Evolutionary conservation across 1,140 invertebrate species (phyloP), one percentile per base, ranked within the genome.

Genomic region (Matsumurasca onukii): DNA sequence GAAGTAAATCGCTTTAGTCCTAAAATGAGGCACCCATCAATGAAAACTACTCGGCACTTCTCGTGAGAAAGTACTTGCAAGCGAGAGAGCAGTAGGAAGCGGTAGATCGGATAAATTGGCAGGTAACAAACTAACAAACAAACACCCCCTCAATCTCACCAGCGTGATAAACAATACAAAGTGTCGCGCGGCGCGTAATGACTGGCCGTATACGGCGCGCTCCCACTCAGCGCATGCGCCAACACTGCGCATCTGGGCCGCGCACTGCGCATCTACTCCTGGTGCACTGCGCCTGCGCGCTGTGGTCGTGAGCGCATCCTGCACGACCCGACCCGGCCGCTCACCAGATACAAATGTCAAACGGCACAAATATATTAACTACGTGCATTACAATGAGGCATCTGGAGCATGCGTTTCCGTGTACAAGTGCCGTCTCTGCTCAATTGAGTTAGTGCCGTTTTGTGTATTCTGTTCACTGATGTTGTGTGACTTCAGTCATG

Each of bases 301-400:
- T n/a, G 17, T 17, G 34, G 34, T 39, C 34, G 34, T 39, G 34
- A 39, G 34, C 34, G 34, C 34, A 39, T 39, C 34, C 34, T 9
- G 34, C 17, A 59, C 55, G 55, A 59, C 25, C 13, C 55, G 55
- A 59, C 55, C 55, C 55, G 17, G 49, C n/a, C n/a, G n/a, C n/a
- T 39, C 34, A 39, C 55, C 5, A 59, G 55, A 59, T 59, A 59
- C 55, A 59, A 59, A 59, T 59, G 55, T 59, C 55, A 59, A 59
- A 59, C 55, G 55, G 55, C 55, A 59, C 55, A 59, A 59, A 59
- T 59, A 59, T 59, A 59, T 59, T 59, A 59, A 59, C 55, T 59
- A 59, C 55, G 55, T 59, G 55, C 55, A 59, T 59, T 59, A 27
- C 55, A 59, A 59, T 59, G 55, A 59, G 55, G 55, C 55, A 59